phyloP scores from a whole-genome alignment of 2,113 vertebrate genomes.

The Puffinus mauretanicus region DNA sequence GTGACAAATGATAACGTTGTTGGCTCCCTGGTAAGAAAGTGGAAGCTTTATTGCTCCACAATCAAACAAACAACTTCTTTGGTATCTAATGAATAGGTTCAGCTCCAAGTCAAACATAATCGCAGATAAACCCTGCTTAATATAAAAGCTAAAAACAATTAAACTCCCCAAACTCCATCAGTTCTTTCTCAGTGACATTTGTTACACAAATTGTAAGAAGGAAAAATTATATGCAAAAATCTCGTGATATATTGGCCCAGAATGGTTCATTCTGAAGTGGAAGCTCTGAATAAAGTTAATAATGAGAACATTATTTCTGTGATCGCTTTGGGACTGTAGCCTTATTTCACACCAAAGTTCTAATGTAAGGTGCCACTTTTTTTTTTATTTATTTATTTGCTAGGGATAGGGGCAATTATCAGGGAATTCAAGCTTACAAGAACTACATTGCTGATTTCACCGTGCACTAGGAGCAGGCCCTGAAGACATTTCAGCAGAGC shows the following conservation, averaged over 20 bases:
- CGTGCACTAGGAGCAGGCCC: neutral
- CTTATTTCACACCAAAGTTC: neutral
- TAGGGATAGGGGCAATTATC: neutral
- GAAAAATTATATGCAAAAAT: neutral
- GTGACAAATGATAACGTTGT: slow-evolving; percentile 34
- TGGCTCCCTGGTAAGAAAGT: slow-evolving; percentile 14
- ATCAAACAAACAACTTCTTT: slow-evolving; percentile 21
- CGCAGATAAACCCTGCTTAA: slow-evolving; percentile 8
- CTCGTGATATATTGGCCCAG: neutral
- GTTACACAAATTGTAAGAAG: neutral
- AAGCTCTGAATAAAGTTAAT: neutral
- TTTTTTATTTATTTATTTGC: neutral
- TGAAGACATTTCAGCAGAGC: neutral
- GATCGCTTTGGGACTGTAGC: neutral
- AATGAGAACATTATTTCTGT: neutral
- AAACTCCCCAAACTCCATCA: neutral
- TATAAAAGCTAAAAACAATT: slow-evolving; percentile 9
- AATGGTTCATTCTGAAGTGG: neutral
- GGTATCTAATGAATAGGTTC: slow-evolving; percentile 37
- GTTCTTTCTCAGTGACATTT: neutral
- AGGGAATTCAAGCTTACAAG: neutral
- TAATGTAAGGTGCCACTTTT: neutral
- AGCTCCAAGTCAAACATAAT: slow-evolving; percentile 10
- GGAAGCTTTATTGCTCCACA: slow-evolving; percentile 24
- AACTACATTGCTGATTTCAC: neutral